These are phyloP conservation scores for Allophyes oxyacanthae DNA, from an alignment of 2,888 invertebrate species.

Conservation along the genomic window DNA sequence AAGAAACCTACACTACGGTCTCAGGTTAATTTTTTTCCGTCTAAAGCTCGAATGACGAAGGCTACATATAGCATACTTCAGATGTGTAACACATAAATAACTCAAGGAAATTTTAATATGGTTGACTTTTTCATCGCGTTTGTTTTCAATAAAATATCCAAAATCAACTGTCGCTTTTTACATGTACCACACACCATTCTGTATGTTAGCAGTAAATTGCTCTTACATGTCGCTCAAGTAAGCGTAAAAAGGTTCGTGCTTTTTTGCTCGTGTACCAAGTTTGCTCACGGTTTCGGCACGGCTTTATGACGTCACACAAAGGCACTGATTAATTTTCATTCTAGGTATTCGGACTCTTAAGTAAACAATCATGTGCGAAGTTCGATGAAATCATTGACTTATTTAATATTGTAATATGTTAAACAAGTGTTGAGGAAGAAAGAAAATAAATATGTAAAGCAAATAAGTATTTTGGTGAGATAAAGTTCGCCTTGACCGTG, in stretches of 20 bases:
- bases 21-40: no score
- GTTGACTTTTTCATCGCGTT: no score
- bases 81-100: no score
- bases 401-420: conserved; percentile 34
- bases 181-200: conserved; percentile 46
- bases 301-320: conserved; percentile 67
- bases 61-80: no score
- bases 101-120: no score
- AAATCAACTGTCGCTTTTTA: conserved; percentile 1
- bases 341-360: conserved; percentile 25
- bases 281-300: conserved; percentile 61
- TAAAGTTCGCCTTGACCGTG: conserved; percentile 44
- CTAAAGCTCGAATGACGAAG: no score
- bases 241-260: conserved; percentile 66
- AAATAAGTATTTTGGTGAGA: conserved; percentile 33
- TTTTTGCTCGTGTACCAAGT: conserved; percentile 62
- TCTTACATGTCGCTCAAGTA: conserved; percentile 74
- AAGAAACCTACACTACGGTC: no score
- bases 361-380: conserved; percentile 14
- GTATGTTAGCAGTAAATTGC: conserved; percentile 71
- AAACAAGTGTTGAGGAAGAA: conserved; percentile 32
- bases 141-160: background rate
- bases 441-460: conserved; percentile 42
- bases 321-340: conserved; percentile 53
- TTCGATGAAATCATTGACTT: conserved; percentile 34